phyloP scores from a whole-genome alignment of 2,113 vertebrate species.

The Bubo scandiacus region DNA sequence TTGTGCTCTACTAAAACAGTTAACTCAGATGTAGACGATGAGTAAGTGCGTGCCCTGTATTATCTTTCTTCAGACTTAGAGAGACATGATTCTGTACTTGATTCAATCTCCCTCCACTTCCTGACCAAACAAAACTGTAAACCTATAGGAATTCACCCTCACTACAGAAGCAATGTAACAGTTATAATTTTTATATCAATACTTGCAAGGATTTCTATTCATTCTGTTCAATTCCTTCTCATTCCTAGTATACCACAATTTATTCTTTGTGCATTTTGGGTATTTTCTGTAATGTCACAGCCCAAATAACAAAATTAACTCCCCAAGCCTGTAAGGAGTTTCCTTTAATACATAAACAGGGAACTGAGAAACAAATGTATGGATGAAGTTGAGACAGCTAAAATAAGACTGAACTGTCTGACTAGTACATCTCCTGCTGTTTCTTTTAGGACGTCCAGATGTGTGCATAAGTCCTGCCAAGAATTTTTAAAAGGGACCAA shows the following conservation, averaged over 20 bases:
- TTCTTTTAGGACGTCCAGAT: background rate
- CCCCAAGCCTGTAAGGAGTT: background rate
- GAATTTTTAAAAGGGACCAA: background rate
- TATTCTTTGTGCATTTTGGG: background rate
- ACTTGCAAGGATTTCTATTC: background rate
- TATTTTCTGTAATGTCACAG: background rate
- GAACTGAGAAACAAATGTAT: background rate
- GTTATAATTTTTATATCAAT: background rate
- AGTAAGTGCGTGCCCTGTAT: too few relatives aligned
- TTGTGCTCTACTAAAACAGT: background rate
- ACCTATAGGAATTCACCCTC: background rate
- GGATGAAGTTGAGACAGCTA: background rate
- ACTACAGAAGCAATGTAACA: background rate
- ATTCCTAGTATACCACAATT: background rate
- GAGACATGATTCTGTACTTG: too few relatives aligned
- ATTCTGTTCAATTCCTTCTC: background rate
- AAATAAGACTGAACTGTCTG: background rate
- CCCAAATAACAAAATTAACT: background rate
- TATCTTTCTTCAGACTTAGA: background rate
- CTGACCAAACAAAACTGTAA: background rate
- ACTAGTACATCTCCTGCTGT: background rate
- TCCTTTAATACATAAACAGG: background rate
- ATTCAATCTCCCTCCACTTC: background rate
- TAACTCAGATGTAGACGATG: background rate
- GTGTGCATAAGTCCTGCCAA: background rate